phyloP scores from a whole-genome alignment of 2,888 invertebrate genomes.

The Cerastis leucographa region DNA sequence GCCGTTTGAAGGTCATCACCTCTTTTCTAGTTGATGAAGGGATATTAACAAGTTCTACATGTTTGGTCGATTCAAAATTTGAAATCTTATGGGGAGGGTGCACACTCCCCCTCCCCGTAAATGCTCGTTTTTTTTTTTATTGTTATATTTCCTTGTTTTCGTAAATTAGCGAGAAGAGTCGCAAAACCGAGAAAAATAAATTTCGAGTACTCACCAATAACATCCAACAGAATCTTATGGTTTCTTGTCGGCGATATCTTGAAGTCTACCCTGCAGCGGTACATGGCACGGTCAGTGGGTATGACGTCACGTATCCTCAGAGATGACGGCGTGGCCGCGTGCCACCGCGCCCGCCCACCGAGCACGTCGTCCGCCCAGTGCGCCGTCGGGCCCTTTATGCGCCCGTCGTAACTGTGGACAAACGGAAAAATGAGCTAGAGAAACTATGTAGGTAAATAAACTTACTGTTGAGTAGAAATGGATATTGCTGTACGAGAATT shows the following conservation, averaged over 20 bases:
- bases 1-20: no score
- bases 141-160: no score
- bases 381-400: conserved; percentile 90
- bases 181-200: no score
- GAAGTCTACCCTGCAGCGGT: conserved; percentile 95
- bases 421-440: conserved; percentile 44
- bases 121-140: no score
- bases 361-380: conserved; percentile 94
- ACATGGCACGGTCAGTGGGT: conserved; percentile 94
- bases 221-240: conserved; percentile 93
- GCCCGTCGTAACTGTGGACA: conserved; percentile 93
- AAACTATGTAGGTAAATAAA: conserved; percentile 7
- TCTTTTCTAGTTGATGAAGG: no score
- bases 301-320: conserved; percentile 92
- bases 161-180: no score
- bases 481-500: neutral
- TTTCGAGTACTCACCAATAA: conserved; percentile 91
- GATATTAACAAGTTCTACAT: no score
- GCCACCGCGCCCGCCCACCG: conserved; percentile 93
- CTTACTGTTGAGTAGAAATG: neutral
- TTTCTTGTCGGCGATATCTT: conserved; percentile 95
- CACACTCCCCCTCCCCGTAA: no score
- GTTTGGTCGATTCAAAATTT: no score
- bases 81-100: no score
- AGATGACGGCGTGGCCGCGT: conserved; percentile 92